Conservation (phyloP, 2,113 vertebrate species). For the Podiceps cristatus region DNA sequence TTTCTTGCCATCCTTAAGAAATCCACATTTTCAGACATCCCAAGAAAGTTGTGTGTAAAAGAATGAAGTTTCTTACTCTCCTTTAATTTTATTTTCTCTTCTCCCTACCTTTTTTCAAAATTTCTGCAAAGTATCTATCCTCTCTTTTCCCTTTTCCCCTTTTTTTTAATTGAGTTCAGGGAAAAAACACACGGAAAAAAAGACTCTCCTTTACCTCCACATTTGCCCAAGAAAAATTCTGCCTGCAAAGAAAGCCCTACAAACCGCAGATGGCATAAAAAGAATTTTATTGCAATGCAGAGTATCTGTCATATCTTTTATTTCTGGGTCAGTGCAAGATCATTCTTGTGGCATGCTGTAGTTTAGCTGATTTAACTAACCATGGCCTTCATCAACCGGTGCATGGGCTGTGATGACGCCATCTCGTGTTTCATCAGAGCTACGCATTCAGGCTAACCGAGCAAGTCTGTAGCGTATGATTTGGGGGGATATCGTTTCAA, state of each 20-base stretch:
- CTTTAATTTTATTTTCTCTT: background rate
- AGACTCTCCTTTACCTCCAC: background rate
- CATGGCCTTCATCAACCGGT: conserved; percentile 75
- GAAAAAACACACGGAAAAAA: background rate
- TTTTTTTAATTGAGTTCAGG: background rate
- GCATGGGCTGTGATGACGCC: conserved; percentile 85
- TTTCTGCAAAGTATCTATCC: conserved; percentile 44
- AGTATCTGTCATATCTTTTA: conserved; percentile 89
- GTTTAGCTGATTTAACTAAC: conserved; percentile 78
- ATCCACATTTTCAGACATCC: conserved; percentile 59
- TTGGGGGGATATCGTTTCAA: conserved; percentile 62
- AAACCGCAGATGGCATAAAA: conserved; percentile 97
- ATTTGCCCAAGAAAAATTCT: conserved; percentile 18
- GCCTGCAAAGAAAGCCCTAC: conserved; percentile 10
- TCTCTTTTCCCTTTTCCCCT: background rate
- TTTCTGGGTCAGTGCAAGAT: conserved; percentile 78
- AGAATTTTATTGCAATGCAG: conserved; percentile 95
- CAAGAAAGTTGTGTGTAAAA: conserved; percentile 96
- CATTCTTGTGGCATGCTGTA: conserved; percentile 89
- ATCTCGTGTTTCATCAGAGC: conserved; percentile 83
- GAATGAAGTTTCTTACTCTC: conserved; percentile 79
- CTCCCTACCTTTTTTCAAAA: background rate
- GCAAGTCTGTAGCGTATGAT: conserved; percentile 75
- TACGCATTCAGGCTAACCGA: conserved; percentile 76
- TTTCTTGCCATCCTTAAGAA: conserved; percentile 93